Conservation (phyloP, 2,888 invertebrate genomes). For the Drosophila dives region DNA sequence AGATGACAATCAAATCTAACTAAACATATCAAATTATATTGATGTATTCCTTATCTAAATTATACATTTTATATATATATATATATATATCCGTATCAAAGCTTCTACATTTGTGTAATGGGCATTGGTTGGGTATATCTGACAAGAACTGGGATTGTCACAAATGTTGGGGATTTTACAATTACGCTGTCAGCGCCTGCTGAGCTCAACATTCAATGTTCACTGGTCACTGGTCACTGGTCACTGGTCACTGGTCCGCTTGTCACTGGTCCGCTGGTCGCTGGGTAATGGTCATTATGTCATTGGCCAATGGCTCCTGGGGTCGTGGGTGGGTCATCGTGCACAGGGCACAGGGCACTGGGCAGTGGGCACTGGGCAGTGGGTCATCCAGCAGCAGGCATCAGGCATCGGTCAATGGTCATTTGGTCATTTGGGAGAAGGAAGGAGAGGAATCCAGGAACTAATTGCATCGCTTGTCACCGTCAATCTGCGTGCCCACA, state of each 20-base stretch:
- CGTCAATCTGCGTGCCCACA: slow-evolving; percentile 51
- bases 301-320: slow-evolving; percentile 10
- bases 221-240: slow-evolving; percentile 12
- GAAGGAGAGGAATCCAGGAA: slow-evolving; percentile 24
- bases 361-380: background rate
- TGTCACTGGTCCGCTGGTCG: background rate
- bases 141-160: background rate
- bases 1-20: no score
- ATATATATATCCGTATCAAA: background rate
- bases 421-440: slow-evolving; percentile 11
- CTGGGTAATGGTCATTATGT: slow-evolving; percentile 10
- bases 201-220: slow-evolving; percentile 9
- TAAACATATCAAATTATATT: background rate
- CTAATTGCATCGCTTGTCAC: slow-evolving; percentile 57
- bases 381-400: slow-evolving; percentile 4
- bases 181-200: slow-evolving; percentile 42
- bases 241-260: background rate
- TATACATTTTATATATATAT: background rate
- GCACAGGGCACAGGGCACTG: background rate
- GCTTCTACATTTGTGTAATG: background rate
- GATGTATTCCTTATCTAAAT: background rate
- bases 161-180: slow-evolving; percentile 20
- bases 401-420: slow-evolving; percentile 7
- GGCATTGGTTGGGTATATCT: background rate
- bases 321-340: background rate